These are phyloP conservation scores for Euthynnus affinis DNA, from an alignment of 2,797 vertebrate genomes.

Conservation along the genomic window DNA sequence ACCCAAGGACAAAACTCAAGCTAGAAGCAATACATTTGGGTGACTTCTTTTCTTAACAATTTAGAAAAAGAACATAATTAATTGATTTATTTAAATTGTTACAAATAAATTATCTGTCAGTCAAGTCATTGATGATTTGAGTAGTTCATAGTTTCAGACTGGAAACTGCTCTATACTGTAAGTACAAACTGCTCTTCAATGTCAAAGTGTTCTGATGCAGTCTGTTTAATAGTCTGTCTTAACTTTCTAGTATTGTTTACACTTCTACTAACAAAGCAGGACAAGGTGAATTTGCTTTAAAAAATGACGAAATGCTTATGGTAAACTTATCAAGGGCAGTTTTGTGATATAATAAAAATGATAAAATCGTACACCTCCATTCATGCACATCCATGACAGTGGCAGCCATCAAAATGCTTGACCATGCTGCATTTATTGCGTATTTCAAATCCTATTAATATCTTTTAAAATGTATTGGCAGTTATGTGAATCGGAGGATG, in stretches of 20 bases:
- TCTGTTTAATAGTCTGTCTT: background rate
- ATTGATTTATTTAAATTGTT: too few relatives aligned
- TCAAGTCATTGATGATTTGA: background rate
- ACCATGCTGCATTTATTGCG: background rate
- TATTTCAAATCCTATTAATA: conserved; percentile 21
- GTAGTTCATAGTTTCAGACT: background rate
- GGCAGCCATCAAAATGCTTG: conserved; percentile 16
- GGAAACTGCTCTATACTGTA: background rate
- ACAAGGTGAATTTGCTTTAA: conserved; percentile 4
- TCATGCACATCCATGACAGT: conserved; percentile 21
- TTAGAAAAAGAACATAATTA: too few relatives aligned
- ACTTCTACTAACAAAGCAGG: background rate
- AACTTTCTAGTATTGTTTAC: background rate
- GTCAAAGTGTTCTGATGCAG: background rate
- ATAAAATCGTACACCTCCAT: background rate
- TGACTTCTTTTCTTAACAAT: too few relatives aligned
- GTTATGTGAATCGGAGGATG: conserved; percentile 16
- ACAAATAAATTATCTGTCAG: too few relatives aligned
- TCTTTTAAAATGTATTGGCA: conserved; percentile 10
- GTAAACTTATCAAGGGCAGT: background rate
- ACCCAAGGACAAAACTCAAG: background rate
- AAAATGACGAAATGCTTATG: background rate
- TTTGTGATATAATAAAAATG: background rate
- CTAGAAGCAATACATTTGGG: too few relatives aligned
- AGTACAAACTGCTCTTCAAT: background rate